These are phyloP conservation scores for Gallinago undulata DNA, from an alignment of 2,113 vertebrate species.

Conservation along the genomic window DNA sequence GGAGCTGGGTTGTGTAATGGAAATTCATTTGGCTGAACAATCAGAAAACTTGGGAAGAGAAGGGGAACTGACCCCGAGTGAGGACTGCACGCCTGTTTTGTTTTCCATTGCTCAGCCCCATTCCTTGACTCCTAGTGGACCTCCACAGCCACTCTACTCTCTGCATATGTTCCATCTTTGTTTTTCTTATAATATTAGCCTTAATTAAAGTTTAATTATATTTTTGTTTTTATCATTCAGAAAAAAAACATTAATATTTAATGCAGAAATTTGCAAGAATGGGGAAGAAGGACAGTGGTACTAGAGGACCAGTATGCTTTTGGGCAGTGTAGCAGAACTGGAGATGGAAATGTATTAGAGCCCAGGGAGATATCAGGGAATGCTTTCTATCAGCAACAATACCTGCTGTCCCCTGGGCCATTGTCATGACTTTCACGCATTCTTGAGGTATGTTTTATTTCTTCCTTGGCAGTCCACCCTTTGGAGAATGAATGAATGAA, in stretches of 20 bases:
- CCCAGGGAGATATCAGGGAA: background rate
- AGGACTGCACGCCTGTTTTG: background rate
- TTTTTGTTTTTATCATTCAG: background rate
- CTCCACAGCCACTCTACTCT: background rate
- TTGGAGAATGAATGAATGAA: background rate
- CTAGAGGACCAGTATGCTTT: background rate
- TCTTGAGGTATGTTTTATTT: conserved; percentile 11
- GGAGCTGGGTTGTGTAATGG: background rate
- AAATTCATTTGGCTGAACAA: background rate
- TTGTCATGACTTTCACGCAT: background rate
- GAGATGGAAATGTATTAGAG: background rate
- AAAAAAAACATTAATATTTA: background rate
- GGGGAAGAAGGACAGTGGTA: background rate
- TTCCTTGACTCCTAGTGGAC: background rate
- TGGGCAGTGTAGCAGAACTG: background rate
- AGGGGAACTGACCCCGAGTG: background rate
- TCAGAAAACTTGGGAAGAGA: background rate
- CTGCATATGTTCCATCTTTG: background rate
- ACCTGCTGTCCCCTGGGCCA: background rate
- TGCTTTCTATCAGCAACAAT: background rate
- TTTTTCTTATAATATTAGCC: background rate
- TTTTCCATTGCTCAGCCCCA: background rate
- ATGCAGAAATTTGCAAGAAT: background rate
- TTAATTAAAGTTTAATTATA: background rate
- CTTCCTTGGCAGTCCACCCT: background rate